Evolutionary conservation across 1,140 invertebrate species (phyloP), one percentile per base, ranked within the genome.

Genomic region (Aphidius ervi): DNA sequence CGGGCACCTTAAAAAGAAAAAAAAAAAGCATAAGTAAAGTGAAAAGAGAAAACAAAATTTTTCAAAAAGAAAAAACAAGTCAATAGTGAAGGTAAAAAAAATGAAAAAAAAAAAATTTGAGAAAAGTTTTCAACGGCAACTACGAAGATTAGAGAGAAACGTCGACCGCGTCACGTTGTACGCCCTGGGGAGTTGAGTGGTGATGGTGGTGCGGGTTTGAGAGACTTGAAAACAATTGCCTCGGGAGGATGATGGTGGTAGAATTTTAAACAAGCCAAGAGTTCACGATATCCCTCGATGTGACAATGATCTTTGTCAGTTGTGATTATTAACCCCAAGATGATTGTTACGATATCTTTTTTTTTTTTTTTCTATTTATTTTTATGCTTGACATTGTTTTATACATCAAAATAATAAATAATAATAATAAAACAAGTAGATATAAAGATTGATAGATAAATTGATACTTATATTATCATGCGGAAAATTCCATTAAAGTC

Each of bases 201-300:
- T 5, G 31, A n/a, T 7, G 23, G 52, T n/a, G 54, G 46, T 52
- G 58, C 4, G 23, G 46, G 40, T 59, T 54, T 58, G 46, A 62
- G 48, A 56, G 59, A 72, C 69, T 72, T 70, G 64, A 69, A 73
- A 74, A 73, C 72, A 72, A 75, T 75, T 68, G 70, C 63, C 68
- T 62, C 52, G 65, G 64, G 63, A 65, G 67, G 55, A 59, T 67
- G 59, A 63, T 67, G 45, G 55, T 39, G 55, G 41, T 31, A 59
- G 71, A 75, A 74, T 75, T 72, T 75, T 72, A 72, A 74, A 74
- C 63, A 43, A 56, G 23, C 7, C 23, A 31, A 31, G 23, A 31
- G 23, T 31, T 31, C 20, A 23, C n/a, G 53, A 45, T 55, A 55
- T 55, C 53, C 23, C 20, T 55, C 41, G 41, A 8, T 55, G 23